Base-by-base conservation (phyloP, 2,888 invertebrate species). In the Eupithecia dodoneata region DNA sequence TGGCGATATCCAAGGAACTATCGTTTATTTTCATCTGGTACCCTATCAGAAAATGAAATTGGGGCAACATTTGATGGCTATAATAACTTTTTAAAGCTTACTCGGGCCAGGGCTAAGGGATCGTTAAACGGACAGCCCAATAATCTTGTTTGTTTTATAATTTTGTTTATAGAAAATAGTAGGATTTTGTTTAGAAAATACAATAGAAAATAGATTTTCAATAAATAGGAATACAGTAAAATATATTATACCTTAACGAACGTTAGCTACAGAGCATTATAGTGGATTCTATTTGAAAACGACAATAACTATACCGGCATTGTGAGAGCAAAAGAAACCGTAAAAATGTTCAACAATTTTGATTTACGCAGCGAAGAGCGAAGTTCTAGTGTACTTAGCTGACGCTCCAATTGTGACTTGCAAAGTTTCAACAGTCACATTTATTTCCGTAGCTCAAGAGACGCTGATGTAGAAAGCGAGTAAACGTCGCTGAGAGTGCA, bases 101-200 rank as follows among this genome's bases (percentile, higher is more conserved):
- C 85, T 85, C 81, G 87, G 85, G 88, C 86, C 87, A 88, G 85
- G 86, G 88, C 69, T 74, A 71, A 75, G 69, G 77, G 78, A 84
- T 86, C 84, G 80, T 79, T 76, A 65, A 79, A 79, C 76, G 85
- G 87, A 89, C 90, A 88, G 90, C 88, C 87, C 84, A 79, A 83
- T 86, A 88, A 88, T 88, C 88, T 86, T 79, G 81, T 83, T 30
- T 86, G 87, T 86, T 88, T 88, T 85, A 88, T 88, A 90, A 88
- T 89, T 89, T 70, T n/a, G 18, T 12, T 47, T 69, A 18, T 2
- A 13, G 66, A 66, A 63, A 63, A 30, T 63, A 63, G 30, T 30
- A 30, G 63, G 7, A 63, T 10, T 42, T 66, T 42, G 42, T 15
- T 66, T 13, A 42, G 15, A 66, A 4, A 66, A 66, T 15, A 6